phyloP scores from a whole-genome alignment of 2,888 invertebrate species.

The Ormyrus nitidulus region DNA sequence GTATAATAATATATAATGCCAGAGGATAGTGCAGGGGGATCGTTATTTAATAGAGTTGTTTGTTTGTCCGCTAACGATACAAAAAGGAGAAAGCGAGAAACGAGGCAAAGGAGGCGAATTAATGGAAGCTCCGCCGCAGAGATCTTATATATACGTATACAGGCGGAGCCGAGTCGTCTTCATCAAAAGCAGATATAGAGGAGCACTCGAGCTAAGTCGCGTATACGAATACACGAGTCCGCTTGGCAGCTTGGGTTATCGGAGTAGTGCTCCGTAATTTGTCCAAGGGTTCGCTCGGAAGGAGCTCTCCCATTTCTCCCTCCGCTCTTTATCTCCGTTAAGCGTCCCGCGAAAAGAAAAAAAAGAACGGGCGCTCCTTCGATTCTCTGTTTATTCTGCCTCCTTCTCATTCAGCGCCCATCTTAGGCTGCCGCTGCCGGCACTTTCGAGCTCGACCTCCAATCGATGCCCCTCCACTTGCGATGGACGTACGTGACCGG shows the following conservation, averaged over 20 bases:
- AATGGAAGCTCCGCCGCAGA: too few relatives aligned
- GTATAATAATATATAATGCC: background rate
- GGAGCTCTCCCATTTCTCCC: background rate
- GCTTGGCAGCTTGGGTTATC: background rate
- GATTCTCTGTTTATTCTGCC: background rate
- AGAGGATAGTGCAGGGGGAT: background rate
- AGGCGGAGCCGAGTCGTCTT: background rate
- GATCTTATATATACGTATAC: background rate
- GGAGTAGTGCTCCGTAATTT: conserved; percentile 1
- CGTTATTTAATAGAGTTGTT: conserved; percentile 42
- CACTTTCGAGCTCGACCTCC: background rate
- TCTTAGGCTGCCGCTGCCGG: too few relatives aligned
- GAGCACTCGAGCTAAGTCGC: background rate
- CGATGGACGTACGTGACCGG: conserved; percentile 43
- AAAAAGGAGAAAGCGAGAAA: too few relatives aligned
- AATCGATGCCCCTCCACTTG: conserved; percentile 1
- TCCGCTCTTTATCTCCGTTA: background rate
- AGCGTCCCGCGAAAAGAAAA: background rate
- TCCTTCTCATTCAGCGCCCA: background rate
- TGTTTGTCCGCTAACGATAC: background rate
- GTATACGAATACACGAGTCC: too few relatives aligned
- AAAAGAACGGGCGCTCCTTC: too few relatives aligned
- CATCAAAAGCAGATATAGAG: background rate
- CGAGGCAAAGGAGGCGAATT: too few relatives aligned
- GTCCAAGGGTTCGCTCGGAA: background rate